A percentile compares a stretch with the other conserved stretches of the same genome.
Conservation (phyloP, 2,113 vertebrate species). For the Sigmodon hispidus region DNA sequence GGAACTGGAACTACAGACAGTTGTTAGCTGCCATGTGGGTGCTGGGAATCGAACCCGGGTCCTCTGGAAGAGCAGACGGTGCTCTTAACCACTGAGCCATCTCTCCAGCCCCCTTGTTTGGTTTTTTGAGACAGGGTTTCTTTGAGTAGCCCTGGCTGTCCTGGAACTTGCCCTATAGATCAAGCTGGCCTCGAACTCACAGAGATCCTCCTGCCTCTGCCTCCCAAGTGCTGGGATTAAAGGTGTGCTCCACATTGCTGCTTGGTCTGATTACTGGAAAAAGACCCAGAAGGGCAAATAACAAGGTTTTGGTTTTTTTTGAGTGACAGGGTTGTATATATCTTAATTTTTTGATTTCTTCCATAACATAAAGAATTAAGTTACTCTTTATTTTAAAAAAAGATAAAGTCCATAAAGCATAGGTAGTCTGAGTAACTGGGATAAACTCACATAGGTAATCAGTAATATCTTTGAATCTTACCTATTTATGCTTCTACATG, state of each 20-base stretch:
- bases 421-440: neutral
- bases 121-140: neutral
- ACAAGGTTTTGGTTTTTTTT: neutral
- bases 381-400: neutral
- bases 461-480: neutral
- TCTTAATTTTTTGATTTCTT: constrained; percentile 35
- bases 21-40: no score
- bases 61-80: no score
- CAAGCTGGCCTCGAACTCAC: neutral
- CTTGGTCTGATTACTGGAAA: neutral
- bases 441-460: neutral
- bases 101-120: no score
- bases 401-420: neutral
- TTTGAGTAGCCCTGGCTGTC: neutral
- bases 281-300: neutral
- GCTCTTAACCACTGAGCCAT: no score
- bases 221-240: neutral
- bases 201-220: neutral
- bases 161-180: neutral
- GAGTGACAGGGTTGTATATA: neutral
- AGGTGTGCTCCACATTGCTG: neutral
- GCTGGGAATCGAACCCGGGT: no score
- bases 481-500: neutral
- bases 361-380: constrained; percentile 36
- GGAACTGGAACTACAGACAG: no score